A percentile compares a stretch with the other conserved stretches of the same genome.
Conservation (phyloP, 2,113 vertebrate species). For the Pygathrix nemaeus region DNA sequence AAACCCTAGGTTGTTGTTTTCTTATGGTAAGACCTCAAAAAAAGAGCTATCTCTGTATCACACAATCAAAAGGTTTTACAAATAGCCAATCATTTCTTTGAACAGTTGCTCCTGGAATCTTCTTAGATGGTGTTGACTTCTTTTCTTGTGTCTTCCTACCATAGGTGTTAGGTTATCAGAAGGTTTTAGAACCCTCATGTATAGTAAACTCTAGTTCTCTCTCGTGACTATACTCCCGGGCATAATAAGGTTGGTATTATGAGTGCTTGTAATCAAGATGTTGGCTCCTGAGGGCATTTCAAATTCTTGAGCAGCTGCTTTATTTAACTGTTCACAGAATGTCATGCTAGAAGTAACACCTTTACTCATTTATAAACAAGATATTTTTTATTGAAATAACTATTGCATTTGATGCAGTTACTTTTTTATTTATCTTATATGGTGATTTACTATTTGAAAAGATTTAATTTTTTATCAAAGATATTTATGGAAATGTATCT, state of each 20-base stretch:
- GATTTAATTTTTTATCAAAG: background rate
- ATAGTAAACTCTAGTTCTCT: background rate
- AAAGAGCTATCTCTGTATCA: background rate
- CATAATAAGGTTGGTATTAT: background rate
- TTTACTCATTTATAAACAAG: background rate
- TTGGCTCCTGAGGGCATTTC: conserved; percentile 21
- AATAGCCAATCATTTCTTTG: background rate
- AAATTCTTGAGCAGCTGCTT: conserved; percentile 44
- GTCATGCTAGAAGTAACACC: background rate
- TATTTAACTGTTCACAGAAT: conserved; percentile 39
- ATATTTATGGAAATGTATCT: background rate
- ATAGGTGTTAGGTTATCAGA: background rate
- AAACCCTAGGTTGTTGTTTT: background rate
- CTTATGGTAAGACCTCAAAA: background rate
- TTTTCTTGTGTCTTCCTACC: background rate
- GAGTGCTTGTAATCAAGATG: conserved; percentile 33
- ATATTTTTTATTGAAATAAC: conserved; percentile 23
- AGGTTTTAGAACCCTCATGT: background rate
- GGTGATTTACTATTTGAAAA: background rate
- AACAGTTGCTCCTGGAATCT: background rate
- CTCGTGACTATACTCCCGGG: background rate
- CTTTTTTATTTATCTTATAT: background rate
- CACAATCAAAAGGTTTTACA: background rate
- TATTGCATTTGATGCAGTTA: background rate
- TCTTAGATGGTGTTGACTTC: background rate